phyloP scores from a whole-genome alignment of 2,797 vertebrate species.

The Danionella dracula region DNA sequence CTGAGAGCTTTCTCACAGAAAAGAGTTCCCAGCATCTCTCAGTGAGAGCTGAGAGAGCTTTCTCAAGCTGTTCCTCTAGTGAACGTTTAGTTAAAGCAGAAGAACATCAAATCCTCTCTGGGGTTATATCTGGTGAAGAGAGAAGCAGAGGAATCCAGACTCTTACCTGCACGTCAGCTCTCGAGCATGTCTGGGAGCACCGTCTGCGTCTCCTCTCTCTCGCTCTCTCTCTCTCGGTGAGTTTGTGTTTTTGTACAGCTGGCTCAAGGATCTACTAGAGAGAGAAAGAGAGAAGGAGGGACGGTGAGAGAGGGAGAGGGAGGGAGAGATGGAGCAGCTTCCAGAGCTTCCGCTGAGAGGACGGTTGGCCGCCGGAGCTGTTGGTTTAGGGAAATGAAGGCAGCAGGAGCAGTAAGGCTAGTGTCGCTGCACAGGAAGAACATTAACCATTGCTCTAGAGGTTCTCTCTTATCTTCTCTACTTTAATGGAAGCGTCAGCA shows the following conservation, averaged over 20 bases:
- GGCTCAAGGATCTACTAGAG: conserved; percentile 15
- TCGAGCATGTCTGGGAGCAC: conserved; percentile 33
- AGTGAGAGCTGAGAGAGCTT: too few relatives aligned
- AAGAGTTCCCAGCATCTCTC: too few relatives aligned
- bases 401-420: conserved; percentile 42
- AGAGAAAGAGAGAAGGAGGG: conserved; percentile 10
- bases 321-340: conserved; percentile 15
- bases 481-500: too few relatives aligned
- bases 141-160: neutral
- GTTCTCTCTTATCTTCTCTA: too few relatives aligned
- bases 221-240: conserved; percentile 17
- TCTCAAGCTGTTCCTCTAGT: too few relatives aligned
- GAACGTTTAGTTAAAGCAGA: too few relatives aligned
- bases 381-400: conserved; percentile 73
- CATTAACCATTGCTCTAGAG: too few relatives aligned
- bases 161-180: conserved; percentile 61
- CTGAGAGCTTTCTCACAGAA: too few relatives aligned
- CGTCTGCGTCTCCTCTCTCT: conserved; percentile 17
- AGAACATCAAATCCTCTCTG: too few relatives aligned
- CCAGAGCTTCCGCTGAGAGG: conserved; percentile 4
- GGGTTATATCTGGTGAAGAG: too few relatives aligned
- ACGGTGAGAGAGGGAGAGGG: conserved; percentile 22
- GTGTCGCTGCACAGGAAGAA: too few relatives aligned
- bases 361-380: conserved; percentile 49
- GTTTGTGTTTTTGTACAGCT: conserved; percentile 34